These are phyloP conservation scores for Tapera naevia DNA, from an alignment of 2,797 vertebrate genomes.

Conservation along the genomic window DNA sequence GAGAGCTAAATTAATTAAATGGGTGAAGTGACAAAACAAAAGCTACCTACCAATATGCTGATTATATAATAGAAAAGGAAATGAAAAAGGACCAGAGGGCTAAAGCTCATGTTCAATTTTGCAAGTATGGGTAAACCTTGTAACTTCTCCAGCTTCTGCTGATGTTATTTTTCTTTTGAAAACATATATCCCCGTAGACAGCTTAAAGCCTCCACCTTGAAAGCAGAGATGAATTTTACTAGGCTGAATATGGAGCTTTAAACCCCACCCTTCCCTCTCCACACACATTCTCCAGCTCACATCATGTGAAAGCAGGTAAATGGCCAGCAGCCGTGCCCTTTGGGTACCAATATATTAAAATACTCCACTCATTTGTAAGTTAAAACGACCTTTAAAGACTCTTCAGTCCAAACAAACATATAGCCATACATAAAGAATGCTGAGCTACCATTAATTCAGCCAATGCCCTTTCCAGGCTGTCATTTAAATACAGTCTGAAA, in stretches of 20 bases:
- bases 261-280: not conserved
- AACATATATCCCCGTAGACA: not conserved
- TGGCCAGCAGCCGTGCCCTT: not conserved
- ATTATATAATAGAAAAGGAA: conserved; percentile 26
- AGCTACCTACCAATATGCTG: conserved; percentile 22
- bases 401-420: not conserved
- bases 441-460: not conserved
- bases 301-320: not conserved
- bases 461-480: not conserved
- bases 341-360: not conserved
- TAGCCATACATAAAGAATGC: not conserved
- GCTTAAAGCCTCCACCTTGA: not conserved
- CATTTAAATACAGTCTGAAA: not conserved
- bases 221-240: not conserved
- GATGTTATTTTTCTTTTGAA: conserved; percentile 17
- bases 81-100: conserved; percentile 12
- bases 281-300: not conserved
- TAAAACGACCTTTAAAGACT: not conserved
- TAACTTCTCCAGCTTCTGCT: not conserved
- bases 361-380: not conserved
- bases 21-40: conserved; percentile 57
- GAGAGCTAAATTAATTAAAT: conserved; percentile 61
- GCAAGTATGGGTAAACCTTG: conserved; percentile 13
- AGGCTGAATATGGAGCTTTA: not conserved
- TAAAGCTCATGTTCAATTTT: not conserved